These are phyloP conservation scores for Calameuta idolon DNA, from an alignment of 2,888 invertebrate species.

Conservation along the genomic window DNA sequence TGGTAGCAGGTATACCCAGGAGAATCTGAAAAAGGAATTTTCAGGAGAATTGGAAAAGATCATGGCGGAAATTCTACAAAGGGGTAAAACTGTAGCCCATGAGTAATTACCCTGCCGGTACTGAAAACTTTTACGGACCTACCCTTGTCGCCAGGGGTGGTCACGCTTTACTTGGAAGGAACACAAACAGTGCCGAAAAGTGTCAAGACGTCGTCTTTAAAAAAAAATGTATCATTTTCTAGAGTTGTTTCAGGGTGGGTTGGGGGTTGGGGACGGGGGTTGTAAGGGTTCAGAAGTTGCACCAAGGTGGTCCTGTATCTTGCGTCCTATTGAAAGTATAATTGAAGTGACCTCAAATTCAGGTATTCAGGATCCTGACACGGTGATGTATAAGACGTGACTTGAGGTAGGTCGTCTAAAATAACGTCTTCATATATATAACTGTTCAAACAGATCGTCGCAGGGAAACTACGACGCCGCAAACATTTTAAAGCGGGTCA, in stretches of 20 bases:
- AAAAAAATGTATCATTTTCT: background rate
- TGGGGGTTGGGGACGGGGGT: no score
- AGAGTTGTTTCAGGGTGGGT: background rate
- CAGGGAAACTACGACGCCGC: background rate
- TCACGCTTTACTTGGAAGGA: background rate
- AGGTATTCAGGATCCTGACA: background rate
- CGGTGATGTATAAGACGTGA: background rate
- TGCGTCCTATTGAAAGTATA: background rate
- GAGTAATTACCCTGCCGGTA: background rate
- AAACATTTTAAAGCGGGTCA: background rate
- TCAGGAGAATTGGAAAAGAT: background rate
- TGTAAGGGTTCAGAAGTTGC: background rate
- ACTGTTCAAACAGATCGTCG: slow-evolving; percentile 31
- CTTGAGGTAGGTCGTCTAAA: slow-evolving; percentile 34
- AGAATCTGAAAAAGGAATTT: background rate
- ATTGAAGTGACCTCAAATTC: background rate
- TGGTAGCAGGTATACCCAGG: background rate
- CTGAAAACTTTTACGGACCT: background rate
- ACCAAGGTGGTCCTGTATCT: background rate
- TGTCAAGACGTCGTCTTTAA: background rate
- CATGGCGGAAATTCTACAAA: background rate
- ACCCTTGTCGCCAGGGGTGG: background rate
- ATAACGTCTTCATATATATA: slow-evolving; percentile 43
- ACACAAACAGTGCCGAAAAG: background rate
- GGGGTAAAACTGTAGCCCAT: background rate